Conservation (phyloP, 2,797 vertebrate species). For the Buphagus erythrorhynchus region DNA sequence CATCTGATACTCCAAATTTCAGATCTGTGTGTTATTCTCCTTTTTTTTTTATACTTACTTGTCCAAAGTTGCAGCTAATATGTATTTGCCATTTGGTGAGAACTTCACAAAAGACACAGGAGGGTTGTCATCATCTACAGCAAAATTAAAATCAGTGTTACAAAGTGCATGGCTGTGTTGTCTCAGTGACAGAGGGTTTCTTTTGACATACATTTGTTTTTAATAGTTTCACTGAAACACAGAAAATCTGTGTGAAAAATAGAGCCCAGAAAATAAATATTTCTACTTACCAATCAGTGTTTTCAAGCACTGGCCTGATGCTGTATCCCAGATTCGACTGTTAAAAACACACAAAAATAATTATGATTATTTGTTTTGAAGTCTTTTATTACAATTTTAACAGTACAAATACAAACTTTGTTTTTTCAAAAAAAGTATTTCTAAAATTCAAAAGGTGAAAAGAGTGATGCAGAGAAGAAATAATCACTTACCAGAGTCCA, state of each 20-base stretch:
- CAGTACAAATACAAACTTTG: background rate
- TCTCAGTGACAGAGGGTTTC: background rate
- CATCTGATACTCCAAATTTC: background rate
- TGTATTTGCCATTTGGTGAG: constrained; percentile 98
- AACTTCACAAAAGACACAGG: constrained; percentile 99
- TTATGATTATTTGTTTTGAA: background rate
- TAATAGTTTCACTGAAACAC: background rate
- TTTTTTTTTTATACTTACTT: constrained; percentile 83
- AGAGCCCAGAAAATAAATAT: background rate
- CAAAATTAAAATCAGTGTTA: background rate
- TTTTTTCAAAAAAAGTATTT: background rate
- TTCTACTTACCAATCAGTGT: constrained; percentile 92
- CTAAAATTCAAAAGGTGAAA: background rate
- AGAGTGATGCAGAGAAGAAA: background rate
- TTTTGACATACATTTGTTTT: background rate
- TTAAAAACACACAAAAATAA: background rate
- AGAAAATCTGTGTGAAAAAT: background rate
- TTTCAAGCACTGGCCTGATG: constrained; percentile 98
- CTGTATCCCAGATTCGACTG: constrained; percentile 99
- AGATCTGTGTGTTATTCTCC: background rate
- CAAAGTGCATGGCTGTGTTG: background rate
- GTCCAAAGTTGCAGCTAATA: constrained; percentile 96
- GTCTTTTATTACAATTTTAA: background rate
- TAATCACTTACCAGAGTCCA: constrained; percentile 89
- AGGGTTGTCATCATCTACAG: constrained; percentile 95